These are phyloP conservation scores for Crax fasciolata DNA, from an alignment of 2,797 vertebrate species.

Conservation along the genomic window DNA sequence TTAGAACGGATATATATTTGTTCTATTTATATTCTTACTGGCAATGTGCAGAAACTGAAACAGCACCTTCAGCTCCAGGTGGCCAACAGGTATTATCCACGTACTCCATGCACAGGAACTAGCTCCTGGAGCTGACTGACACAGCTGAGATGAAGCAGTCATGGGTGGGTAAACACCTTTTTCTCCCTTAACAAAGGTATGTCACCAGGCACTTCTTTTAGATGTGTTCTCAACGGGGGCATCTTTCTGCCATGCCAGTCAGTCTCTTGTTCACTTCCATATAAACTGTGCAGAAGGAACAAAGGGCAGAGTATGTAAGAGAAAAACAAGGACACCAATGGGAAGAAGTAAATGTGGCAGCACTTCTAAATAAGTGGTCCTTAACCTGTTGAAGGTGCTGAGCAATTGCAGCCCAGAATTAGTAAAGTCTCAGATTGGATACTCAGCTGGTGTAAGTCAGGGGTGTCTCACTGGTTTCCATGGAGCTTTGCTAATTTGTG, in stretches of 20 bases:
- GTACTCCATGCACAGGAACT: neutral
- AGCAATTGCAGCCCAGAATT: slow-evolving; percentile 4
- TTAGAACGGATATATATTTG: slow-evolving; percentile 64
- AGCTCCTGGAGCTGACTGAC: neutral
- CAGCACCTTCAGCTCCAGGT: slow-evolving; percentile 49
- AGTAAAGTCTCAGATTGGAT: neutral
- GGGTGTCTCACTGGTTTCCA: slow-evolving; percentile 6
- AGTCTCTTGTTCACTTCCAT: neutral
- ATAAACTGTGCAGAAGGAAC: neutral
- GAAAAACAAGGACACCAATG: neutral
- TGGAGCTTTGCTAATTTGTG: slow-evolving; percentile 24
- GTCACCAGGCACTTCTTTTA: neutral
- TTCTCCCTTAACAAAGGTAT: neutral
- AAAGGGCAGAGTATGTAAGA: neutral
- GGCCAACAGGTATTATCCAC: slow-evolving; percentile 37
- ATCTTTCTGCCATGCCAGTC: neutral
- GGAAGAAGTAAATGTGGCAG: neutral
- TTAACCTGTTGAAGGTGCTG: slow-evolving; percentile 24
- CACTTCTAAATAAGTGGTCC: neutral
- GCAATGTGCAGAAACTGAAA: slow-evolving; percentile 39
- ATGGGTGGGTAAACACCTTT: neutral
- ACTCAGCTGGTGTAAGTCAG: slow-evolving; percentile 47
- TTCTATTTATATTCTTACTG: slow-evolving; percentile 72
- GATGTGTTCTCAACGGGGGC: neutral
- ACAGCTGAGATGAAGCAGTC: neutral